Base-by-base conservation (phyloP, 2,888 invertebrate species). In the Amphipyra berbera region DNA sequence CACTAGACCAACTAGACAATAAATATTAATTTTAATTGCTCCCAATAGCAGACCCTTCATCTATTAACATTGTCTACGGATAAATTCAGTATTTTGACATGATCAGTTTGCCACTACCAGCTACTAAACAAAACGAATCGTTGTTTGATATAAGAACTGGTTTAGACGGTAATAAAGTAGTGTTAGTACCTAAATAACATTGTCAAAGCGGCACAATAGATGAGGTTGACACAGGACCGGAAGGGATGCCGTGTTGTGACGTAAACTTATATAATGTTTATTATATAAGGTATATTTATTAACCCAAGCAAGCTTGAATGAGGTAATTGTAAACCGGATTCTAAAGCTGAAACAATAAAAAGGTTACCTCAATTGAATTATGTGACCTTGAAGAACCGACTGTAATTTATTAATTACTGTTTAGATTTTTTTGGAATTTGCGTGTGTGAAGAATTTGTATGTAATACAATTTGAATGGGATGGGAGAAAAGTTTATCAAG, bases 191-290 rank as follows among this genome's bases (percentile, higher is more conserved):
- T 56, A 50, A 62, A 69, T 69, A 64, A 53, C 53, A 71, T 27
- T 38, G 50, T 47, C 49, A 38, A 42, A 45, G 10, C 21, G 46
- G 4, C 12, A 66, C 66, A 71, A 70, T 47, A 47, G 42, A 27
- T 5, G 42, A 52, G 41, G 50, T 66, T 61, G 72, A 70, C 70
- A 61, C 52, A 71, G 72, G 61, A 52, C 46, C 40, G 57, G 57
- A 71, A 61, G 27, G 72, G 72, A 58, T 52, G 9, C 4, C 9
- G 13, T 35, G 47, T 13, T 47, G 33, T 47, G 9, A 14, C 7
- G 15, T 44, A 46, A 9, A 50, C 7, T 53, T 62, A n/a, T 27
- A 38, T 41, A 65, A 33, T 9, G 33, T 48, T 13, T 40, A 54
- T 38, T 47, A 12, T 52, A 47, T 21, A 48, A 9, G 21, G 14